Evolutionary conservation across 2,113 vertebrate species (phyloP).

Genomic region (Abramis brama): DNA sequence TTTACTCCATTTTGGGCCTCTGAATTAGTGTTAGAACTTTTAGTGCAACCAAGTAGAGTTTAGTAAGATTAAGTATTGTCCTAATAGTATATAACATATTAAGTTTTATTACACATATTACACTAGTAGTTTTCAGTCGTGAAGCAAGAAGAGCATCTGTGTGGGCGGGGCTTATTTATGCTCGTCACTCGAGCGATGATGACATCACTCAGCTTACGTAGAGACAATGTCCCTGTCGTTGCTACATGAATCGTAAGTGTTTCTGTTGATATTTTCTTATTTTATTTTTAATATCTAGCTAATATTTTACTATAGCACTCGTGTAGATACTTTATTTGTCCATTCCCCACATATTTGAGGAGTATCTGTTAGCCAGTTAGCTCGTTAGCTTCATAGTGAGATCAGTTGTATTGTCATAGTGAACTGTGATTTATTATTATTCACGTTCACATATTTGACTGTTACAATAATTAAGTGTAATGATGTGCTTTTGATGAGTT

Average conservation of each 20-base stretch:
- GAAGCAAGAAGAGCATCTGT: neutral
- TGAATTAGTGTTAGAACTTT: neutral
- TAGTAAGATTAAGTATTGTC: neutral
- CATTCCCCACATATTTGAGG: neutral
- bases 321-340: neutral
- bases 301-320: neutral
- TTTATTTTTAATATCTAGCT: too few species aligned
- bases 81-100: neutral
- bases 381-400: neutral
- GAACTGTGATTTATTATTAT: conserved; percentile 16
- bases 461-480: neutral
- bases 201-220: neutral
- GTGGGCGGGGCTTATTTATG: neutral
- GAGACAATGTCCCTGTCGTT: neutral
- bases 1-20: neutral
- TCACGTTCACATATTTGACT: neutral
- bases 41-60: neutral
- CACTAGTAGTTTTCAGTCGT: neutral
- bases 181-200: neutral
- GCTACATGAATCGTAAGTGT: conserved; percentile 29
- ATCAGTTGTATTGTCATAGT: conserved; percentile 12
- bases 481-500: neutral
- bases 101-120: too few species aligned
- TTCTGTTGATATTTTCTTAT: neutral
- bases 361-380: conserved; percentile 16